Evolutionary conservation across 1,140 invertebrate genomes (phyloP), one percentile per base, ranked within the genome.

Genomic region (Neodiprion virginianus): DNA sequence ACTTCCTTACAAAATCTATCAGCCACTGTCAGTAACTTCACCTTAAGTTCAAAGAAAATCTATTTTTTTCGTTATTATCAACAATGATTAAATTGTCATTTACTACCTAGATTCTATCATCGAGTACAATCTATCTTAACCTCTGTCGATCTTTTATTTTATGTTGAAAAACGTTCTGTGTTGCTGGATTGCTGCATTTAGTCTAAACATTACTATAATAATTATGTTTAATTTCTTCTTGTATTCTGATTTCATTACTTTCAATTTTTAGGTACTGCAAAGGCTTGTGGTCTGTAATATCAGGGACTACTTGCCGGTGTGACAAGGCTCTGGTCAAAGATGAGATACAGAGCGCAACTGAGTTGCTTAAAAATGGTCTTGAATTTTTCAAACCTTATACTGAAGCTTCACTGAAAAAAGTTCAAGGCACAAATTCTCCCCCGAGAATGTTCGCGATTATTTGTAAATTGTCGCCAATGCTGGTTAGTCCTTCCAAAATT

Each of bases 201-300:
- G 69, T 72, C 47, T n/a, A 48, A 47, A 69, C 66, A 3, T 66
- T 72, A 48, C 66, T 71, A 48, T 49, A 5, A 28, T n/a, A n/a
- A 69, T 48, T 67, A 65, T 69, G 12, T 67, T 40, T 47, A 28
- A 67, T 67, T 11, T 61, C 23, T 71, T 50, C 69, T 68, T 50
- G 47, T 48, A 40, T 40, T n/a, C 72, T 69, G 53, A 12, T 49
- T 8, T 70, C 1, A 23, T 53, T 49, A 53, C 8, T 68, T 72
- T 71, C 14, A 67, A 50, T 21, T 72, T 72, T 28, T 48, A 89
- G 87, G 8, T 88, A 86, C 12, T 87, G 84, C 68, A 89, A 88
- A 68, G 86, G 83, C 23, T 77, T 89, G 47, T 89, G 88, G 87
- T 84, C 85, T 40, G 84, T 87, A 48, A 88, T 89, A 82, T 88